These are phyloP conservation scores for Phyllotreta cruciferae DNA, from an alignment of 2,888 invertebrate genomes.

Conservation along the genomic window DNA sequence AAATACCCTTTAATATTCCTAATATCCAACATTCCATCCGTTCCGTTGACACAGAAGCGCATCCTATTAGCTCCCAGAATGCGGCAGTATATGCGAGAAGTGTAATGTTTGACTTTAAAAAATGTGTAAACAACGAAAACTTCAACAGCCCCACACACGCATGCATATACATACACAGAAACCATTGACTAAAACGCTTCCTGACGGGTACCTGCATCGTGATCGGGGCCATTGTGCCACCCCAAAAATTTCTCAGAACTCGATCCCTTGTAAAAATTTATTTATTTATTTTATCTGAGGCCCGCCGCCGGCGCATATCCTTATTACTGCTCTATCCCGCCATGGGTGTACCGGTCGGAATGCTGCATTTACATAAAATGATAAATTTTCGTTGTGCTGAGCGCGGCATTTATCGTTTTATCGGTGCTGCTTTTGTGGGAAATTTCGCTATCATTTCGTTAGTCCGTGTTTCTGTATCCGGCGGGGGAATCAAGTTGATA, in stretches of 20 bases:
- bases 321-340: conserved; percentile 19
- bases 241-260: conserved; percentile 38
- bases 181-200: conserved; percentile 38
- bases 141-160: conserved; percentile 32
- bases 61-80: conserved; percentile 23
- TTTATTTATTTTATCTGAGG: conserved; percentile 40
- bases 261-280: conserved; percentile 39
- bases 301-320: conserved; percentile 23
- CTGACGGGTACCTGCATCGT: conserved; percentile 41
- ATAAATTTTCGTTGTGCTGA: too few relatives aligned
- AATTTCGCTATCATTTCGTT: too few relatives aligned
- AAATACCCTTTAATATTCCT: neutral
- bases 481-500: too few relatives aligned
- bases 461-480: too few relatives aligned
- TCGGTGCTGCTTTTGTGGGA: too few relatives aligned
- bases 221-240: conserved; percentile 29
- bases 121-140: conserved; percentile 39
- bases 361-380: too few relatives aligned
- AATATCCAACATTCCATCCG: conserved; percentile 7
- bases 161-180: too few relatives aligned
- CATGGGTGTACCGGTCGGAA: too few relatives aligned
- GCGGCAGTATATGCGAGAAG: conserved; percentile 19
- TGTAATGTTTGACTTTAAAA: conserved; percentile 38
- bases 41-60: conserved; percentile 9
- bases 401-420: too few relatives aligned